Percentiles rank a stretch among this genome's conserved stretches.
Conservation (phyloP, 2,113 vertebrate genomes). For the Myotis lucifugus region DNA sequence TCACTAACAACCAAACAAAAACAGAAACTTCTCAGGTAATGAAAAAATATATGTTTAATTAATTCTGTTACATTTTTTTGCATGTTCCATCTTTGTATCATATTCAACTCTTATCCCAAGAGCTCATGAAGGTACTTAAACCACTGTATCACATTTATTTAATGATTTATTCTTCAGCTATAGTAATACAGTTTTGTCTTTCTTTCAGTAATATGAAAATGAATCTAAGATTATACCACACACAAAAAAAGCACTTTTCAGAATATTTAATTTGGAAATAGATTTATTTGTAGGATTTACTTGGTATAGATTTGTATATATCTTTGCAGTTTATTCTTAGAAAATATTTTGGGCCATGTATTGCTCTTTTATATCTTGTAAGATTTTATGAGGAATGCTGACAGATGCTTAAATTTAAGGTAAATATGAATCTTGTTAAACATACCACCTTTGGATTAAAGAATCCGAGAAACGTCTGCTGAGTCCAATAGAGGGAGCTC, state of each 20-base stretch:
- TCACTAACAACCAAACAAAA: slow-evolving; percentile 97
- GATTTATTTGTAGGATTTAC: slow-evolving; percentile 48
- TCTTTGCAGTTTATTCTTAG: slow-evolving; percentile 50
- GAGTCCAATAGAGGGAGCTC: slow-evolving; percentile 76
- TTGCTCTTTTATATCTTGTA: slow-evolving; percentile 8
- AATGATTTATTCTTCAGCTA: slow-evolving; percentile 27
- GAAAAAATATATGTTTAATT: not conserved
- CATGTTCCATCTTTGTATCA: slow-evolving; percentile 6
- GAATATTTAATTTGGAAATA: slow-evolving; percentile 48
- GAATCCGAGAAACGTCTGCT: slow-evolving; percentile 44
- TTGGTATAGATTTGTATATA: slow-evolving; percentile 42
- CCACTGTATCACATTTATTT: not conserved
- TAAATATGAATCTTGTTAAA: slow-evolving; percentile 40
- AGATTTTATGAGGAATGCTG: slow-evolving; percentile 46
- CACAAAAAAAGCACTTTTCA: slow-evolving; percentile 25
- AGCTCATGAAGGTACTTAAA: not conserved
- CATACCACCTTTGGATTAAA: not conserved
- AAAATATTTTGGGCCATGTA: slow-evolving; percentile 19
- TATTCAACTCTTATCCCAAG: not conserved
- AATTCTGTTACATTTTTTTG: not conserved
- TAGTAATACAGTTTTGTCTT: slow-evolving; percentile 5
- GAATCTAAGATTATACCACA: slow-evolving; percentile 27
- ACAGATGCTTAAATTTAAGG: slow-evolving; percentile 48
- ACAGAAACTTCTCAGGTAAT: slow-evolving; percentile 96
- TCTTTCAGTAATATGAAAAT: slow-evolving; percentile 46